Evolutionary conservation across 1,140 invertebrate genomes (phyloP), one percentile per base, ranked within the genome.

Genomic region (Pararge aegeria): DNA sequence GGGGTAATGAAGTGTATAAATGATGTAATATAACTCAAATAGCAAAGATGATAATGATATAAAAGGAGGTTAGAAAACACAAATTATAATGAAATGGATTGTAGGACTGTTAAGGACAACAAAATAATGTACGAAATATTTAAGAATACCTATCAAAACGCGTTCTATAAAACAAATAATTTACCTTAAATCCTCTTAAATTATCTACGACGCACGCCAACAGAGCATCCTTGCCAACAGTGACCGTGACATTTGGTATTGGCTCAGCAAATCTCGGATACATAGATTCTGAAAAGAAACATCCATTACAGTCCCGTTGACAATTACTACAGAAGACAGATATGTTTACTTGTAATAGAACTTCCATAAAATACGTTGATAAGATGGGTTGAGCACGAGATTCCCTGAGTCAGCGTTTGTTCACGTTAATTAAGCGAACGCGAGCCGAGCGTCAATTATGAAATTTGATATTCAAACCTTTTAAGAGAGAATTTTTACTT

Each of bases 131-230:
- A n/a, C n/a, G n/a, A n/a, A n/a, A n/a, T n/a, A n/a, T n/a, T n/a
- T n/a, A n/a, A n/a, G n/a, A n/a, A n/a, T n/a, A n/a, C n/a, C n/a
- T n/a, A n/a, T n/a, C n/a, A n/a, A n/a, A n/a, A n/a, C n/a, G n/a
- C n/a, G n/a, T n/a, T n/a, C n/a, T n/a, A n/a, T n/a, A n/a, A n/a
- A n/a, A n/a, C n/a, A n/a, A n/a, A n/a, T n/a, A n/a, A n/a, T n/a
- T 46, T 92, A 97, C 97, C 94, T 97, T 96, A 85, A 96, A 97
- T 66, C 93, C 94, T 75, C 94, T 95, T 38, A 99, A 93, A 87
- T 97, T 96, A 77, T 98, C 96, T 16, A 98, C 97, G 29, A 98
- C 95, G 76, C 97, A 99, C 2, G 97, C 96, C 50, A 99, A 90
- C 9, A 98, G 87, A 9, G 97, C 97, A 78, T 98, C 96, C 62